These are phyloP conservation scores for Phoxinus phoxinus DNA, from an alignment of 2,113 vertebrate genomes.

Conservation along the genomic window DNA sequence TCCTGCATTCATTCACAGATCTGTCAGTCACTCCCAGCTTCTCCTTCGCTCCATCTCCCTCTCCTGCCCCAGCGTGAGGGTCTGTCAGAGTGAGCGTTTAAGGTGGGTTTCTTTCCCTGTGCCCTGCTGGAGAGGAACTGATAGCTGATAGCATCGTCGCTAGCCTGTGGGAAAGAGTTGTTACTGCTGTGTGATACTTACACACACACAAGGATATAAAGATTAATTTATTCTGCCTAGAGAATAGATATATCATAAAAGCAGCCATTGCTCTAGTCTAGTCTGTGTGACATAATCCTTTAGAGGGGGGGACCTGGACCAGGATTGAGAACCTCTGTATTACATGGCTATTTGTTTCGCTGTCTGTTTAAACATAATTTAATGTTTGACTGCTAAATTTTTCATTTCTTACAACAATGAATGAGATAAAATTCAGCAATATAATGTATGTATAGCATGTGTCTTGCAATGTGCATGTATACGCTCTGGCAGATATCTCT, in stretches of 20 bases:
- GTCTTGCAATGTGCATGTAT: not conserved
- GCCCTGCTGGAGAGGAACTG: constrained; percentile 44
- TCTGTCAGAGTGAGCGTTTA: constrained; percentile 32
- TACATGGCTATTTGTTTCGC: not conserved
- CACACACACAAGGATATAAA: constrained; percentile 30
- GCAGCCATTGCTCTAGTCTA: not conserved
- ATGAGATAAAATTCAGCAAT: not conserved
- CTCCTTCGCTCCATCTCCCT: not conserved
- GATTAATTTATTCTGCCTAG: constrained; percentile 3
- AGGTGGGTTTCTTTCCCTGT: constrained; percentile 45
- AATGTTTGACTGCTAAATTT: not conserved
- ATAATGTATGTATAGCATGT: not conserved
- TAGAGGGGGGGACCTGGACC: too few species aligned
- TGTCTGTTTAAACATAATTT: not conserved
- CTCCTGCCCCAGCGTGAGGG: constrained; percentile 29
- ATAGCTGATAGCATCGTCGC: constrained; percentile 52
- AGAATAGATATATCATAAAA: constrained; percentile 33
- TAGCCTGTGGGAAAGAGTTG: constrained; percentile 41
- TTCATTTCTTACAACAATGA: not conserved
- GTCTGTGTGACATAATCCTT: not conserved
- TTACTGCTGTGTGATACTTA: constrained; percentile 22
- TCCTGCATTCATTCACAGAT: constrained; percentile 31
- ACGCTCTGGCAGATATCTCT: not conserved
- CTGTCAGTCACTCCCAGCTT: constrained; percentile 19
- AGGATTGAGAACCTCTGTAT: too few species aligned